A percentile compares a stretch with the other conserved stretches of the same genome.
These are phyloP conservation scores for Platyrinchus mystaceus DNA, from an alignment of 2,797 vertebrate genomes.

Conservation along the genomic window DNA sequence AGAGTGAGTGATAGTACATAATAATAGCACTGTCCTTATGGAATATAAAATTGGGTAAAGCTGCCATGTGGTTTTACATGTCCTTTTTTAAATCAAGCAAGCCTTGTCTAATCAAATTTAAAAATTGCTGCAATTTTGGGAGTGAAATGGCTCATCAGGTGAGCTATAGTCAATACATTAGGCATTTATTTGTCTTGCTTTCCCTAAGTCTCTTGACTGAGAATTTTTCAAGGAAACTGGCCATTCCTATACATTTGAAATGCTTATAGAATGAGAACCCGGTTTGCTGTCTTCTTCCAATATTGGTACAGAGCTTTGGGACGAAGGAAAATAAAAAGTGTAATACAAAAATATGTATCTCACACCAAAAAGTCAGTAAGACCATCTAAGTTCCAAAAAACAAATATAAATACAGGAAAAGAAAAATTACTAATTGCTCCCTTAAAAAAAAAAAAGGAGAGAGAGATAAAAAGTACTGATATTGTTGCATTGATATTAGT, in stretches of 20 bases:
- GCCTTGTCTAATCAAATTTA: neutral
- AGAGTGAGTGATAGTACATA: neutral
- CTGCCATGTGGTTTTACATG: neutral
- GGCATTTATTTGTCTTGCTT: neutral
- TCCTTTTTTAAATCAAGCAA: neutral
- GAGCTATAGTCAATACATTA: neutral
- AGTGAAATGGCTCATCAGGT: neutral
- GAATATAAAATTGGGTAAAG: neutral
- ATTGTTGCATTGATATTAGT: neutral
- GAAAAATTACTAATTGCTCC: neutral
- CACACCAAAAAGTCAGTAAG: neutral
- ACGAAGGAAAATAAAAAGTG: neutral
- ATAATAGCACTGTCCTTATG: neutral
- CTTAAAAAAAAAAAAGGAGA: neutral
- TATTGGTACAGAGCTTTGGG: neutral
- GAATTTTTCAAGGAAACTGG: neutral
- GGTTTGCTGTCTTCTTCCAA: neutral
- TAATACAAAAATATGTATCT: neutral
- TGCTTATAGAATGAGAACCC: neutral
- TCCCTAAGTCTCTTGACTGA: neutral
- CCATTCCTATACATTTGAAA: neutral
- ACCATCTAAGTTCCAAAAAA: neutral
- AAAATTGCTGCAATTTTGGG: neutral
- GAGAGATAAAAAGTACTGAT: neutral
- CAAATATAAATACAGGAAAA: neutral